Percentiles rank a stretch among this genome's conserved stretches.
phyloP scores from a whole-genome alignment of 1,140 invertebrate species.

The Anastatus disparis region DNA sequence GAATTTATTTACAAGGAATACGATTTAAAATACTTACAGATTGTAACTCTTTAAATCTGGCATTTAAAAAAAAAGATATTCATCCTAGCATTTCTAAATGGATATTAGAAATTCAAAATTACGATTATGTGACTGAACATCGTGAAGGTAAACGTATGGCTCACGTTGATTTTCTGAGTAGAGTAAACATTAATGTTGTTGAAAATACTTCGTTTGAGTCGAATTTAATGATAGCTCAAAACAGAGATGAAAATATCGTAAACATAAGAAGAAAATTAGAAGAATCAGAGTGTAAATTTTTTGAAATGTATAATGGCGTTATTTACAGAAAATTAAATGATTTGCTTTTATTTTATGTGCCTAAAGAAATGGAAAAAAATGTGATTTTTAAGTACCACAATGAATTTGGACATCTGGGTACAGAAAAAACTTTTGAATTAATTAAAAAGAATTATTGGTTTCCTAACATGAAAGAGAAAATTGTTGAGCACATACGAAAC shows the following conservation, averaged over 20 bases:
- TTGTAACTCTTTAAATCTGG: constrained; percentile 50
- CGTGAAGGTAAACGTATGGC: constrained; percentile 41
- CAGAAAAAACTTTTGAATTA: not conserved
- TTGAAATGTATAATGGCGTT: too few relatives aligned
- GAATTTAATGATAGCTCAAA: not conserved
- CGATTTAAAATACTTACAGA: constrained; percentile 54
- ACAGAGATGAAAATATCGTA: constrained; percentile 10
- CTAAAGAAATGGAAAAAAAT: constrained; percentile 6
- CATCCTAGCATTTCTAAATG: constrained; percentile 50
- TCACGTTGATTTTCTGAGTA: constrained; percentile 49
- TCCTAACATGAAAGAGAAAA: not conserved
- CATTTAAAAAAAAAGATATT: constrained; percentile 47
- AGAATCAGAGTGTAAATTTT: not conserved
- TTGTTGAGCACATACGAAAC: not conserved
- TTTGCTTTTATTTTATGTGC: constrained; percentile 8
- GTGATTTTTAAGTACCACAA: not conserved
- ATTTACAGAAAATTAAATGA: constrained; percentile 11
- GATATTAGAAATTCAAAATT: constrained; percentile 50
- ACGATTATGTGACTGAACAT: constrained; percentile 45
- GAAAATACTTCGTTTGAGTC: constrained; percentile 9
- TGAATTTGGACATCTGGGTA: not conserved
- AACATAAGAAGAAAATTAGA: not conserved
- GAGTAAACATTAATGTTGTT: constrained; percentile 4
- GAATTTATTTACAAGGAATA: constrained; percentile 56
- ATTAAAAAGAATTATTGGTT: not conserved